Percentiles rank a stretch among this genome's conserved stretches.
These are phyloP conservation scores for Perithous albicinctus DNA, from an alignment of 2,888 invertebrate species.

Conservation along the genomic window DNA sequence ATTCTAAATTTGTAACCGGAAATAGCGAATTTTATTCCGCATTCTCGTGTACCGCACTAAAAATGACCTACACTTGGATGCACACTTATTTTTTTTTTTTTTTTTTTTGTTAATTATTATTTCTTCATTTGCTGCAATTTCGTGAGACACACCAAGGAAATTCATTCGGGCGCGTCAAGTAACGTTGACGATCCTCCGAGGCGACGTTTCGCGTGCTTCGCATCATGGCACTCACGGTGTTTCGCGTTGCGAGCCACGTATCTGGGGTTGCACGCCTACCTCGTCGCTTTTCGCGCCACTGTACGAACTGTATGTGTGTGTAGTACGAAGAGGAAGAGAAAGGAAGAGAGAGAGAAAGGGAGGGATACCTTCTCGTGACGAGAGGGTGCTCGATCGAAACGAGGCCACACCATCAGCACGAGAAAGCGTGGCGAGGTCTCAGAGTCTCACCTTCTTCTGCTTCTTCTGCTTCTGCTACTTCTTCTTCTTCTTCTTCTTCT, in stretches of 20 bases:
- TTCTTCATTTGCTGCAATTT: neutral
- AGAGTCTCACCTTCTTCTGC: conserved; percentile 7
- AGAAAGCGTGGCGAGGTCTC: conserved; percentile 37
- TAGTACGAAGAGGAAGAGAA: conserved; percentile 23
- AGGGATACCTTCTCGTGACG: conserved; percentile 62
- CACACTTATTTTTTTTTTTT: too few relatives aligned
- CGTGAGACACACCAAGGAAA: neutral
- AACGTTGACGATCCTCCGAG: conserved; percentile 21
- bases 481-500: neutral
- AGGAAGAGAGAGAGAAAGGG: conserved; percentile 58
- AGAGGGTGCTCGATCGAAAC: conserved; percentile 66
- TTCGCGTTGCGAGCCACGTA: conserved; percentile 69
- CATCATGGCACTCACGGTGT: conserved; percentile 45
- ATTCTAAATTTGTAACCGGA: neutral
- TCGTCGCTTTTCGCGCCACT: conserved; percentile 9
- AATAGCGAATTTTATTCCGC: neutral
- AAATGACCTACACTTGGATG: neutral
- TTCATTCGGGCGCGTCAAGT: conserved; percentile 8
- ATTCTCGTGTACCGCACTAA: neutral
- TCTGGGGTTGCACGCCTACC: conserved; percentile 28
- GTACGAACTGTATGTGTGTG: neutral
- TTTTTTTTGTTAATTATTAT: too few relatives aligned
- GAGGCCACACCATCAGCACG: conserved; percentile 63
- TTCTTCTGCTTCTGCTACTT: neutral
- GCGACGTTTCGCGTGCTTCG: conserved; percentile 51